A percentile compares a stretch with the other conserved stretches of the same genome.
These are phyloP conservation scores for Idaea dimidiata DNA, from an alignment of 2,888 invertebrate genomes.

Conservation along the genomic window DNA sequence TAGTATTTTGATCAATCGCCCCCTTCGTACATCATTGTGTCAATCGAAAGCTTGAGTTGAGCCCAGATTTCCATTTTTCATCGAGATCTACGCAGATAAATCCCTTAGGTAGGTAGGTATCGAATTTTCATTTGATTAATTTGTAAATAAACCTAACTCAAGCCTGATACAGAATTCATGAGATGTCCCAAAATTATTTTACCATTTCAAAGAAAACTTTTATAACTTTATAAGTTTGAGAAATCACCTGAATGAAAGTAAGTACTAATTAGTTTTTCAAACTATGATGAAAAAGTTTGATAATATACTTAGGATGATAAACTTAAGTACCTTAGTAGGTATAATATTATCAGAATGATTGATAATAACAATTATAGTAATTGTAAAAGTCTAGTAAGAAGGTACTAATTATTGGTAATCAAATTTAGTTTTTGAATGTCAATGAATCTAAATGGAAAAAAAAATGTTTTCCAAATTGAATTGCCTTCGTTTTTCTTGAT, in stretches of 20 bases:
- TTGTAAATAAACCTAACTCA: not conserved
- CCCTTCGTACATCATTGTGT: not conserved
- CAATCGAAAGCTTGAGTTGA: constrained; percentile 9
- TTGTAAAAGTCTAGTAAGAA: too few relatives aligned
- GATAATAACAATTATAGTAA: too few relatives aligned
- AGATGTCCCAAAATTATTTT: not conserved
- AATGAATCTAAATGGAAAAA: too few relatives aligned
- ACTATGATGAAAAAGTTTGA: not conserved
- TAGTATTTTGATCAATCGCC: too few relatives aligned
- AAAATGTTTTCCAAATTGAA: too few relatives aligned
- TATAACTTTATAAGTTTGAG: not conserved
- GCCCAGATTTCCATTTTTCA: constrained; percentile 4
- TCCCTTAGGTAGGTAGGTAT: not conserved
- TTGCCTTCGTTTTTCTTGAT: too few relatives aligned
- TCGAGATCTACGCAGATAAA: constrained; percentile 1
- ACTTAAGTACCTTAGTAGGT: too few relatives aligned
- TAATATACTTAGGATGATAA: not conserved
- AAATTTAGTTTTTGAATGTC: too few relatives aligned
- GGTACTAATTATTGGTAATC: too few relatives aligned
- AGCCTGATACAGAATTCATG: not conserved
- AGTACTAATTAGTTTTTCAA: not conserved
- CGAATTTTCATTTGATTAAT: not conserved
- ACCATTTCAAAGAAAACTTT: not conserved
- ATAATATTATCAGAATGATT: not conserved
- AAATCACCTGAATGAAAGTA: not conserved